A percentile compares a stretch with the other conserved stretches of the same genome.
These are phyloP conservation scores for Eleutherodactylus coqui DNA, from an alignment of 2,797 vertebrate species.

Conservation along the genomic window DNA sequence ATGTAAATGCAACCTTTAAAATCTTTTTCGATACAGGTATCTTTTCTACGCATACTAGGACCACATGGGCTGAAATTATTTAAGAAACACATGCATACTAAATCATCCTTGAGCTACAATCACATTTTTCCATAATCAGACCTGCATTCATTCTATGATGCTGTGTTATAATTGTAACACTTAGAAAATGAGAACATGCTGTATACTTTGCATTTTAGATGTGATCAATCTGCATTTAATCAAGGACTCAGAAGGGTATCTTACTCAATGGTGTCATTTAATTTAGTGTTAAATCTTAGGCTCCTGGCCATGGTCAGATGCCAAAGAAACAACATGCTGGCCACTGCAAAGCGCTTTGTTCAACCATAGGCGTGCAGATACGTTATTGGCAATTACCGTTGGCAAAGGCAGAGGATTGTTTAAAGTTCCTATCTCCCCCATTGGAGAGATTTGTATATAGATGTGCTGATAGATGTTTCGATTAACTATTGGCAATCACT, in stretches of 20 bases:
- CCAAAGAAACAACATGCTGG: no score
- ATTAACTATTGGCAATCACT: no score
- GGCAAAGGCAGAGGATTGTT: no score
- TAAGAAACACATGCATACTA: constrained; percentile 52
- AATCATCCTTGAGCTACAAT: constrained; percentile 59
- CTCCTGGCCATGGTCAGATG: neutral
- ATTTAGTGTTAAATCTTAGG: neutral
- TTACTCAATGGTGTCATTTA: constrained; percentile 13
- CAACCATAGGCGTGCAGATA: no score
- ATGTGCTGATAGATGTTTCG: no score
- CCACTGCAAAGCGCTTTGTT: no score
- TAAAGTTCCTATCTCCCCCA: no score
- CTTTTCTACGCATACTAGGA: constrained; percentile 1
- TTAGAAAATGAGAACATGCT: constrained; percentile 36
- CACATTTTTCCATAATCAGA: constrained; percentile 61
- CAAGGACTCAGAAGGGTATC: constrained; percentile 48
- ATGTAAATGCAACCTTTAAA: neutral
- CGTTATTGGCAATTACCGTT: no score
- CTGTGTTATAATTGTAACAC: constrained; percentile 55
- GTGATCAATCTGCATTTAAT: constrained; percentile 55
- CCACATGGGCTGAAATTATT: constrained; percentile 56
- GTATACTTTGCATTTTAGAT: constrained; percentile 60
- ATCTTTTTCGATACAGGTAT: neutral
- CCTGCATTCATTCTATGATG: constrained; percentile 57
- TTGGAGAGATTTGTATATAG: no score